These are phyloP conservation scores for Philereme vetulata DNA, from an alignment of 2,888 invertebrate species.

Conservation along the genomic window DNA sequence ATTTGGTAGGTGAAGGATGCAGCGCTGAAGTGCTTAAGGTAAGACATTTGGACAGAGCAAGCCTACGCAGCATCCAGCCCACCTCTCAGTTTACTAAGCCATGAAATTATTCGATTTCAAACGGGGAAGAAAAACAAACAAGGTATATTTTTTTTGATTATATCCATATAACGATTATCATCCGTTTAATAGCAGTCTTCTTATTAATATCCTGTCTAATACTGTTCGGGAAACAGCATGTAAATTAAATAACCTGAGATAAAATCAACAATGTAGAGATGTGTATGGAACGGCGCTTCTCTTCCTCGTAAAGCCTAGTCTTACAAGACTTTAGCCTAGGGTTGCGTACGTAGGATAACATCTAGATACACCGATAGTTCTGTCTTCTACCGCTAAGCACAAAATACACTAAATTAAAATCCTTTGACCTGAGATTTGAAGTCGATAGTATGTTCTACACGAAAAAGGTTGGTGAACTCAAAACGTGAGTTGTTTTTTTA, in stretches of 20 bases:
- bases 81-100: too few species aligned
- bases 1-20: too few species aligned
- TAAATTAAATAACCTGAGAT: conserved; percentile 23
- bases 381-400: conserved; percentile 16
- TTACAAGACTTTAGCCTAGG: conserved; percentile 15
- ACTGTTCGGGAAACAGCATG: conserved; percentile 18
- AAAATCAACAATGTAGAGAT: conserved; percentile 27
- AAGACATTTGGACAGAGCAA: too few species aligned
- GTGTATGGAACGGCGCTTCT: conserved; percentile 24
- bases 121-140: too few species aligned
- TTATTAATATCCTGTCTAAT: neutral
- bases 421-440: conserved; percentile 21
- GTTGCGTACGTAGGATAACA: conserved; percentile 32
- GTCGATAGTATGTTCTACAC: conserved; percentile 19
- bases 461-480: conserved; percentile 25
- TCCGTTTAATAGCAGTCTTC: neutral
- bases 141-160: too few species aligned
- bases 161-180: neutral
- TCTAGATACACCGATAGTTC: conserved; percentile 36
- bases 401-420: conserved; percentile 20
- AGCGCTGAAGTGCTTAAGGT: too few species aligned
- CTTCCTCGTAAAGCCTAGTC: conserved; percentile 26
- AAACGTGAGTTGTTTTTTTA: conserved; percentile 19
- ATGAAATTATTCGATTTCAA: too few species aligned
- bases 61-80: too few species aligned